phyloP scores from a whole-genome alignment of 1,140 invertebrate species.

The Eciton burchellii region DNA sequence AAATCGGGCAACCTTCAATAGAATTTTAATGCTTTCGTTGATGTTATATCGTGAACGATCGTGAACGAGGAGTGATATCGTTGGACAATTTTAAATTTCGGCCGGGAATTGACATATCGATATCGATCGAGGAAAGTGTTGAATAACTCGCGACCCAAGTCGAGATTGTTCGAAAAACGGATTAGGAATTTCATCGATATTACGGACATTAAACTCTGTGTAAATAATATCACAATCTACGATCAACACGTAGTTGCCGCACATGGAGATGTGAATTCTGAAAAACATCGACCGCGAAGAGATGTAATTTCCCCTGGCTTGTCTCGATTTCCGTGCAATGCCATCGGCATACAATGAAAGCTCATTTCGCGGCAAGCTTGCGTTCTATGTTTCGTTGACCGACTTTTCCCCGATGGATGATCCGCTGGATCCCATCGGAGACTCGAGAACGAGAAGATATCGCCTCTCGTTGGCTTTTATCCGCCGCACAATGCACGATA shows the following conservation, averaged over 20 bases:
- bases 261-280: slow-evolving; percentile 52
- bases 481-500: slow-evolving; percentile 18
- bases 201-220: not conserved
- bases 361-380: slow-evolving; percentile 51
- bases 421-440: slow-evolving; percentile 58
- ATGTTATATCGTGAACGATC: not conserved
- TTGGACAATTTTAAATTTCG: not conserved
- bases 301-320: slow-evolving; percentile 58
- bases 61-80: not conserved
- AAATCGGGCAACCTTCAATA: not conserved
- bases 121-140: not conserved
- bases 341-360: slow-evolving; percentile 58
- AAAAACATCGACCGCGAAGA: slow-evolving; percentile 28
- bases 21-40: not conserved
- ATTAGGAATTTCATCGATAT: not conserved
- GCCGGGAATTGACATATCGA: not conserved
- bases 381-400: slow-evolving; percentile 65
- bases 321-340: slow-evolving; percentile 48
- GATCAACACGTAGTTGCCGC: not conserved
- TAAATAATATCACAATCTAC: not conserved
- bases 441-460: slow-evolving; percentile 21
- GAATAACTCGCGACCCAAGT: not conserved
- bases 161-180: too few relatives aligned
- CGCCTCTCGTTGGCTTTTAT: slow-evolving; percentile 33
- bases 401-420: slow-evolving; percentile 72